Base-by-base conservation (phyloP, 2,888 invertebrate species). In the Sphecodes monilicornis region DNA sequence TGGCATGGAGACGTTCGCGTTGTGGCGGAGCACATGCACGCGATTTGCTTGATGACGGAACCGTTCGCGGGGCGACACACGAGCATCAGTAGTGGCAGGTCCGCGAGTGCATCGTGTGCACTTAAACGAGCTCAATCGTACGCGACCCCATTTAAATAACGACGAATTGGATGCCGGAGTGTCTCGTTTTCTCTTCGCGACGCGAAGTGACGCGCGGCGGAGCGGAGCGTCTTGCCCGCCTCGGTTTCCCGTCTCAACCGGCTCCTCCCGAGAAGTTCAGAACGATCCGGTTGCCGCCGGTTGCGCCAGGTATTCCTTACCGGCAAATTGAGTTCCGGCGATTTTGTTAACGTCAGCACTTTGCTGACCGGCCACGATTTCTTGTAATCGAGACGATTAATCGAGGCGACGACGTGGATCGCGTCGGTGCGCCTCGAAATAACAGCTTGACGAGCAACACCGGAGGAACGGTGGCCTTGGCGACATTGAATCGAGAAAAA, bases 121-220 rank as follows among this genome's bases (percentile, higher is more conserved):
- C 76, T 86, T 86, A 83, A 86, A 80, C 80, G 86, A 86, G 86
- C 86, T 86, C 83, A 86, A 86, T 86, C 86, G 85, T 86, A 86
- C 82, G 86, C 80, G 83, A 83, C 83, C 83, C 86, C 86, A 83
- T 86, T 86, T 86, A 79, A 86, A 86, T 86, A 86, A 86, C 86
- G 80, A 86, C 83, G 83, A 86, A 86, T 86, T 86, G 86, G 79
- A 86, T 86, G 72, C 84, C 74, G 80, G 84, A 81, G 86, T 77
- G 78, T 57, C 57, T 57, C 80, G 82, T 86, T 86, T 80, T 86
- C 79, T 72, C 82, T 32, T 10, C 13, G 26, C 57, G 57, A 57
- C 43, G 43, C 39, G 39, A 39, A 3, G 39, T 3, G 36, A 36
- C 50, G 8, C 22, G 50, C 22, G 50, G 22, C 50, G 50, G 22